Evolutionary conservation across 2,888 invertebrate genomes (phyloP), one percentile per base, ranked within the genome.

Genomic region (Torymus tubicola): DNA sequence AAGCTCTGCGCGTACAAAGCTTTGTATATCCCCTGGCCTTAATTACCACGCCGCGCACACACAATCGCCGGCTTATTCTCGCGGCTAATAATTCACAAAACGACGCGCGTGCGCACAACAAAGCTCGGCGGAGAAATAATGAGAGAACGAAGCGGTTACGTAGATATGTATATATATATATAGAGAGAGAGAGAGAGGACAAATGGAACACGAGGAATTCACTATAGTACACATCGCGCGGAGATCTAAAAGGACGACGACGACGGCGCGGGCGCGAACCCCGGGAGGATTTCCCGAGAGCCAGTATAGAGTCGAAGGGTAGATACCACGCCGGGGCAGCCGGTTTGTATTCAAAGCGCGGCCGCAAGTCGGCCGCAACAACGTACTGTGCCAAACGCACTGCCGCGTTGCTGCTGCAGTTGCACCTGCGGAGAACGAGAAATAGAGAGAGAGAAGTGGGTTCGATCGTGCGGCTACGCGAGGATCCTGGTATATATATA

Each of bases 221-320:
- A 52, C 31, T 3, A 3, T 31, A 31, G 31, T 8, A 31, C 31
- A 74, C 14, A 65, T 72, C 16, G 50, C 11, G 8, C 16, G 42
- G n/a, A 50, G 21, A 60, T 52, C 42, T 58, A 50, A 74, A 58
- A 67, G 67, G 65, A 65, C 31, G 31, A 31, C 31, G 31, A 31
- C 55, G 21, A 16, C 68, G 53, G 21, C 11, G 16, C 42, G 31
- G 8, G 69, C 57, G 16, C 31, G 16, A 31, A 58, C 52, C 14
- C 61, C 58, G 42, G 61, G 12, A 42, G 42, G 61, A 61, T 31
- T 31, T 31, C 31, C 31, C 31, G 31, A 31, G 31, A 31, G 31
- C 57, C 16, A 13, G 55, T 11, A n/a, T n/a, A n/a, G n/a, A n/a
- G n/a, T n/a, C 13, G 55, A 13, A 16, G 63, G 55, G 24, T 14